Evolutionary conservation across 2,797 vertebrate species (phyloP).

Genomic region (Argyrosomus regius): DNA sequence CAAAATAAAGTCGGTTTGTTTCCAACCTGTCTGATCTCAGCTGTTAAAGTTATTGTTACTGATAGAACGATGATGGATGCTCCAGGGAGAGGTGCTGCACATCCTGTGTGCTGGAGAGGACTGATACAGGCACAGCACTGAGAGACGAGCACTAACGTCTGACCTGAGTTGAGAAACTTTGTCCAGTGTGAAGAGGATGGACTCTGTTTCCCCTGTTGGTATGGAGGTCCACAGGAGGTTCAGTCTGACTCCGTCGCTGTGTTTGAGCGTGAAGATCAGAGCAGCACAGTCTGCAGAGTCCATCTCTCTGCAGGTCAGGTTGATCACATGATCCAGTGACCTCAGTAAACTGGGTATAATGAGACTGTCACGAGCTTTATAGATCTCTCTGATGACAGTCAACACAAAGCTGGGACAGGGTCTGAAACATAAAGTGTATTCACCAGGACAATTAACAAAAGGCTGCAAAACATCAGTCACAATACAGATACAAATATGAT

Average conservation of each 20-base stretch:
- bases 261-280: conserved; percentile 66
- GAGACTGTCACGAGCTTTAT: not conserved
- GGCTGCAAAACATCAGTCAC: not conserved
- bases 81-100: not conserved
- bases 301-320: conserved; percentile 67
- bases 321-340: conserved; percentile 59
- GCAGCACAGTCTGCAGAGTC: conserved; percentile 65
- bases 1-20: no score
- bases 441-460: not conserved
- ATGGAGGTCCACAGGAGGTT: conserved; percentile 68
- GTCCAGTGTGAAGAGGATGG: conserved; percentile 31
- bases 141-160: not conserved
- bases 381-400: conserved; percentile 46
- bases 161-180: conserved; percentile 58
- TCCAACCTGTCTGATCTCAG: not conserved
- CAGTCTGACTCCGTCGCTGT: conserved; percentile 64
- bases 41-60: not conserved
- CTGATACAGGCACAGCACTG: not conserved
- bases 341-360: conserved; percentile 60
- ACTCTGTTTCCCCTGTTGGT: conserved; percentile 11
- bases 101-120: conserved; percentile 3
- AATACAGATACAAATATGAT: not conserved
- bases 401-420: conserved; percentile 45
- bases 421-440: conserved; percentile 30
- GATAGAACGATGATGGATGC: not conserved